Evolutionary conservation across 1,140 invertebrate genomes (phyloP).

Genomic region (Pissodes strobi): DNA sequence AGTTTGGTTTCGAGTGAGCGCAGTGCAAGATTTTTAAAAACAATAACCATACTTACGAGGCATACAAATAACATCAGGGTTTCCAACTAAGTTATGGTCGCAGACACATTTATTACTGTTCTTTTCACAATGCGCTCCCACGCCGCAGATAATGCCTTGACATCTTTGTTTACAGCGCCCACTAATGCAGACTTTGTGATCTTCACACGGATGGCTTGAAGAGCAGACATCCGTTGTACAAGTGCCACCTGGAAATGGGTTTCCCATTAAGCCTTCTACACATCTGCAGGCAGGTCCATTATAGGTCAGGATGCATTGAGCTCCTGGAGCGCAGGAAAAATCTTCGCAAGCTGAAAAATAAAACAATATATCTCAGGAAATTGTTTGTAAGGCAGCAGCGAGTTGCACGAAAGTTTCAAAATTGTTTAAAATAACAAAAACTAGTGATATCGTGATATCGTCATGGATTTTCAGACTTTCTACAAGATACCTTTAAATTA

Average conservation of each 20-base stretch:
- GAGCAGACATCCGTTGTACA: constrained; percentile 83
- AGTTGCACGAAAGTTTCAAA: too few relatives aligned
- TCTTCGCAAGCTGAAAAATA: constrained; percentile 72
- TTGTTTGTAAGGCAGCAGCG: too few relatives aligned
- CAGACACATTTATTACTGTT: constrained; percentile 83
- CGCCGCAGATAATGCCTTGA: constrained; percentile 79
- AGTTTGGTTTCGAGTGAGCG: too few relatives aligned
- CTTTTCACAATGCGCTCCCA: constrained; percentile 80
- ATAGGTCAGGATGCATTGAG: constrained; percentile 84
- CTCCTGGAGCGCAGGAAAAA: constrained; percentile 78
- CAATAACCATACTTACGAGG: constrained; percentile 76
- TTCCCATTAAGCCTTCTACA: constrained; percentile 80
- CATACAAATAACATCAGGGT: constrained; percentile 87
- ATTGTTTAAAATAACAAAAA: too few relatives aligned
- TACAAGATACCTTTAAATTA: too few relatives aligned
- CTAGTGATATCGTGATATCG: neutral
- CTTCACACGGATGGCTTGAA: constrained; percentile 71
- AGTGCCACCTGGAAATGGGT: constrained; percentile 86
- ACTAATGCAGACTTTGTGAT: constrained; percentile 79
- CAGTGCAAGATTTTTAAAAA: too few relatives aligned
- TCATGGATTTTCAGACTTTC: too few relatives aligned
- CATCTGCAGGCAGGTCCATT: constrained; percentile 87
- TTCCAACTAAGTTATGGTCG: constrained; percentile 83
- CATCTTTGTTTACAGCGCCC: constrained; percentile 84
- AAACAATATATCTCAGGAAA: neutral